Conservation (phyloP, 2,113 vertebrate species). For the Entomyzon cyanotis region DNA sequence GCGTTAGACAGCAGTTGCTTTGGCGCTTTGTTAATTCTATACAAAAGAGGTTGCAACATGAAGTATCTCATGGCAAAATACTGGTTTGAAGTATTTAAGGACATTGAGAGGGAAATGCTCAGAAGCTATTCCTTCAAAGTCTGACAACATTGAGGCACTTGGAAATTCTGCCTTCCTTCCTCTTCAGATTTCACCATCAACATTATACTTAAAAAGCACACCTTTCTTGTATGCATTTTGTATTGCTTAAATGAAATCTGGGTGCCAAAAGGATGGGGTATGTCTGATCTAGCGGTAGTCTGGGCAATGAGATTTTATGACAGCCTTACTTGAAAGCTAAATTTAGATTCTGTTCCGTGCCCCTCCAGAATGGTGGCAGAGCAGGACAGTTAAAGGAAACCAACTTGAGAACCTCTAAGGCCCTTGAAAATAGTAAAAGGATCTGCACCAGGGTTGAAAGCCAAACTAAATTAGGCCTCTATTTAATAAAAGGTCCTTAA, state of each 20-base stretch:
- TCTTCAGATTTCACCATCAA: background rate
- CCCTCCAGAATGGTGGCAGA: background rate
- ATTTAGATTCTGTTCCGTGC: background rate
- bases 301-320: background rate
- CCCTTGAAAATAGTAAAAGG: background rate
- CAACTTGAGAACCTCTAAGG: background rate
- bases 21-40: background rate
- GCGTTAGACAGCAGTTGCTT: background rate
- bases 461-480: background rate
- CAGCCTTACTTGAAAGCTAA: background rate
- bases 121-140: background rate
- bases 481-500: background rate
- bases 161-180: background rate
- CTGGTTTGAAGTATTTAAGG: background rate
- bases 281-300: background rate
- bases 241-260: background rate
- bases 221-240: background rate
- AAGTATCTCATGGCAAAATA: background rate
- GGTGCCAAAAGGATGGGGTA: background rate
- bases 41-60: background rate
- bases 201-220: background rate
- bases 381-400: background rate
- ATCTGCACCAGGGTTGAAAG: background rate
- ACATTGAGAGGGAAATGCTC: background rate
- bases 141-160: background rate